These are phyloP conservation scores for Acanthisitta chloris DNA, from an alignment of 2,113 vertebrate genomes.

Conservation along the genomic window DNA sequence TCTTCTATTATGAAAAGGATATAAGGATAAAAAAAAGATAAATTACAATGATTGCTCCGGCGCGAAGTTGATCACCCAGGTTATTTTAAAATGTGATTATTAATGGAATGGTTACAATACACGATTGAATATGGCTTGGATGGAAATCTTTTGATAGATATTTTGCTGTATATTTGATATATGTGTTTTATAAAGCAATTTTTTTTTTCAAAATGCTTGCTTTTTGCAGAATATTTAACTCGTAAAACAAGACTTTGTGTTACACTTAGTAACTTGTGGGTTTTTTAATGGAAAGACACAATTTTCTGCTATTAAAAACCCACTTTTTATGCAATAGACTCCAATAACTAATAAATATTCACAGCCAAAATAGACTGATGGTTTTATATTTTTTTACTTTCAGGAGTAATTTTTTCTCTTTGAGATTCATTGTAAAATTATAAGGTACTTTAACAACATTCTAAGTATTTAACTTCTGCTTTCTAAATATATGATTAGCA, in stretches of 20 bases:
- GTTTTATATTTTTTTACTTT: not conserved
- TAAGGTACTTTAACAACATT: not conserved
- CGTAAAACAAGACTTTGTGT: not conserved
- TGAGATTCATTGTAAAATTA: not conserved
- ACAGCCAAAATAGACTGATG: not conserved
- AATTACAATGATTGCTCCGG: not conserved
- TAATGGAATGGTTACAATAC: not conserved
- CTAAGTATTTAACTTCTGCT: not conserved
- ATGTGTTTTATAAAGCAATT: not conserved
- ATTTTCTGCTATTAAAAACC: not conserved
- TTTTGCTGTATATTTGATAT: not conserved
- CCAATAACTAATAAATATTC: not conserved
- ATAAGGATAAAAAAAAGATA: not conserved
- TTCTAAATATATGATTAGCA: not conserved
- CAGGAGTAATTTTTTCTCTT: not conserved
- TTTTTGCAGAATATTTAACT: not conserved
- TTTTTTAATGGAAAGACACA: not conserved
- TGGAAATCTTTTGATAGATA: not conserved
- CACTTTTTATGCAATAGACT: not conserved
- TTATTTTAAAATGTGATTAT: not conserved
- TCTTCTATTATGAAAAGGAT: not conserved
- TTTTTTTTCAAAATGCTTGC: not conserved
- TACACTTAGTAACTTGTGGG: not conserved
- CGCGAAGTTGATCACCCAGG: not conserved
- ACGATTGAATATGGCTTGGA: not conserved